Conservation (phyloP, 64 coral and sea anemone genomes). For the Actinia equina region DNA sequence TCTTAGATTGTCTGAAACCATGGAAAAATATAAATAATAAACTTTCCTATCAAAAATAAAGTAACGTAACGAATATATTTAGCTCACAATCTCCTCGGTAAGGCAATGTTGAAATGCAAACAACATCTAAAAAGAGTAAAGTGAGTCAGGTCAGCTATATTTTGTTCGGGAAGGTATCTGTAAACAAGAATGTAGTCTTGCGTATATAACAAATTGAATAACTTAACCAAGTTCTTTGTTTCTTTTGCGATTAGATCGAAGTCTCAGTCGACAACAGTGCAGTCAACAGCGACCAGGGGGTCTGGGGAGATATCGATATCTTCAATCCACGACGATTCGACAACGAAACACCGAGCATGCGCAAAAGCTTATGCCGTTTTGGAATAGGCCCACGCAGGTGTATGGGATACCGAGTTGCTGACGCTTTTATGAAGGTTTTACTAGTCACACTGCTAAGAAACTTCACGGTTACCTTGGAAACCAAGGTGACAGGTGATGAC, state of each 20-base stretch:
- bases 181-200: no score
- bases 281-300: constrained; percentile 40
- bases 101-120: no score
- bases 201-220: no score
- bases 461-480: constrained; percentile 22
- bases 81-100: no score
- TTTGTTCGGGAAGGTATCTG: no score
- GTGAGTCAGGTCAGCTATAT: no score
- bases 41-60: no score
- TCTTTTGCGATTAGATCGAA: constrained; percentile 31
- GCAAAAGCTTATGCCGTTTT: constrained; percentile 60
- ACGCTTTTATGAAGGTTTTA: constrained; percentile 58
- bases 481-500: constrained; percentile 41
- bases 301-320: constrained; percentile 42
- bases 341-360: constrained; percentile 65
- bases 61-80: no score
- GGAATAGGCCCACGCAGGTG: constrained; percentile 58
- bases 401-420: constrained; percentile 62
- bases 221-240: neutral
- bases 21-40: no score
- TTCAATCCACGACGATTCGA: constrained; percentile 68
- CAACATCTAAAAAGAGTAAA: no score
- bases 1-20: no score
- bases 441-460: constrained; percentile 11
- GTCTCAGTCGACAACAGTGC: constrained; percentile 57